These are phyloP conservation scores for Antheraea yamamai DNA, from an alignment of 2,888 invertebrate species.

Conservation along the genomic window DNA sequence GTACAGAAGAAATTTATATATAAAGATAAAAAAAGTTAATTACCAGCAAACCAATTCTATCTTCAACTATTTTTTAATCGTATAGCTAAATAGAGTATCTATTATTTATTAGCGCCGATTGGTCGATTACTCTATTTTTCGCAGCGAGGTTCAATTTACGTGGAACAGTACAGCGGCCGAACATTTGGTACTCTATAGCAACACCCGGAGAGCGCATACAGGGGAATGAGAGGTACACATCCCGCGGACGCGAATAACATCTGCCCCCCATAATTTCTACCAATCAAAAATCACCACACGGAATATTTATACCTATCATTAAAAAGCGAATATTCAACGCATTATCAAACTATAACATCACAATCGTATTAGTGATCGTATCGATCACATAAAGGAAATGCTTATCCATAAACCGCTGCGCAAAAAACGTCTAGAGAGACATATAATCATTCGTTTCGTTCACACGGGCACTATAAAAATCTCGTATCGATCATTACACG, in stretches of 20 bases:
- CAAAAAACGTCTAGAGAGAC: conserved; percentile 67
- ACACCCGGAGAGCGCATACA: too few species aligned
- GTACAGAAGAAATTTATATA: too few species aligned
- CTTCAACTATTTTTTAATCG: too few species aligned
- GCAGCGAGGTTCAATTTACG: too few species aligned
- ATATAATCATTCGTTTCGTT: conserved; percentile 71
- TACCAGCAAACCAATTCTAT: too few species aligned
- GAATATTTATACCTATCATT: conserved; percentile 19
- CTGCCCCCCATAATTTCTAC: not conserved
- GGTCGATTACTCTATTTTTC: too few species aligned
- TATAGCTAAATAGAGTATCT: too few species aligned
- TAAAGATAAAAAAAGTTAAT: not conserved
- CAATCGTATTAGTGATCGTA: conserved; percentile 19
- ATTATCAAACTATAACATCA: conserved; percentile 8
- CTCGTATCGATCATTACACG: conserved; percentile 67
- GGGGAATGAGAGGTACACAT: too few species aligned
- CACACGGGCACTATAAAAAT: conserved; percentile 77
- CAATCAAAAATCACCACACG: not conserved
- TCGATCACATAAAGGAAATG: conserved; percentile 24
- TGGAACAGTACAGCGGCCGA: too few species aligned
- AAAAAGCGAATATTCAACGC: conserved; percentile 12
- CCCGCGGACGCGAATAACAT: too few species aligned
- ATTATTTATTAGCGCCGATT: too few species aligned
- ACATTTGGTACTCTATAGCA: too few species aligned
- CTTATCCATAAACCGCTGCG: conserved; percentile 30